These are phyloP conservation scores for Epistrophe grossulariae DNA, from an alignment of 2,888 invertebrate genomes.

Conservation along the genomic window DNA sequence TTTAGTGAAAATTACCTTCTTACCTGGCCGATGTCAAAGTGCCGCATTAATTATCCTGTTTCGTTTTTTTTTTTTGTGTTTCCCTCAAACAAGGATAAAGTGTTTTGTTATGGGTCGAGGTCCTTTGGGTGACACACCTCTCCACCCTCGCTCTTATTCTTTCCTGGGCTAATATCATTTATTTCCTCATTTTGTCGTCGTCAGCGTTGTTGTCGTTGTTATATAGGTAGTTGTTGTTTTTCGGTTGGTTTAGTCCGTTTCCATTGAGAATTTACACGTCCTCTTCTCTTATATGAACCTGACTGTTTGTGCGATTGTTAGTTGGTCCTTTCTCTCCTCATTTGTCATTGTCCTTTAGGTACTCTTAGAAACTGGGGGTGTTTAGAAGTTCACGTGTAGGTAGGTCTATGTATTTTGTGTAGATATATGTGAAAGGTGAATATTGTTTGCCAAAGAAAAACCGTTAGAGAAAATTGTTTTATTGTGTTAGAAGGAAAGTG, in stretches of 20 bases:
- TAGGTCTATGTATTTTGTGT: conserved; percentile 18
- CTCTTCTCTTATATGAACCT: not conserved
- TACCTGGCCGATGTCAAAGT: conserved; percentile 73
- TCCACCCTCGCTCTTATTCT: conserved; percentile 42
- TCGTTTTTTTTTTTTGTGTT: conserved; percentile 14
- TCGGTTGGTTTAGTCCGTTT: conserved; percentile 35
- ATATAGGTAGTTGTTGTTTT: conserved; percentile 19
- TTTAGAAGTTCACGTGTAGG: conserved; percentile 26
- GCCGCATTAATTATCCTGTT: conserved; percentile 75
- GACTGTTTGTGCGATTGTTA: conserved; percentile 41
- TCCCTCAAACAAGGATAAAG: conserved; percentile 68
- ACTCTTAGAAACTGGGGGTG: not conserved
- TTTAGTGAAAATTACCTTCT: conserved; percentile 70
- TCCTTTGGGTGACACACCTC: conserved; percentile 70
- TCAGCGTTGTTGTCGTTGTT: conserved; percentile 19
- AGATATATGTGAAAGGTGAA: conserved; percentile 65
- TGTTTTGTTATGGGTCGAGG: conserved; percentile 68
- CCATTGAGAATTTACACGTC: conserved; percentile 67
- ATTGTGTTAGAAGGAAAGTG: conserved; percentile 49
- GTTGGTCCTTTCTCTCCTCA: conserved; percentile 63
- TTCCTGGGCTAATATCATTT: conserved; percentile 63
- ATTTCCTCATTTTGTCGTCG: conserved; percentile 67
- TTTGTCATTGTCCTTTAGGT: conserved; percentile 66
- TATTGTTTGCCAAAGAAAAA: conserved; percentile 24
- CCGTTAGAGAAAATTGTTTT: conserved; percentile 72